Evolutionary conservation across 2,113 vertebrate genomes (phyloP), one percentile per base, ranked within the genome.

Genomic region (Gopherus evgoodei): DNA sequence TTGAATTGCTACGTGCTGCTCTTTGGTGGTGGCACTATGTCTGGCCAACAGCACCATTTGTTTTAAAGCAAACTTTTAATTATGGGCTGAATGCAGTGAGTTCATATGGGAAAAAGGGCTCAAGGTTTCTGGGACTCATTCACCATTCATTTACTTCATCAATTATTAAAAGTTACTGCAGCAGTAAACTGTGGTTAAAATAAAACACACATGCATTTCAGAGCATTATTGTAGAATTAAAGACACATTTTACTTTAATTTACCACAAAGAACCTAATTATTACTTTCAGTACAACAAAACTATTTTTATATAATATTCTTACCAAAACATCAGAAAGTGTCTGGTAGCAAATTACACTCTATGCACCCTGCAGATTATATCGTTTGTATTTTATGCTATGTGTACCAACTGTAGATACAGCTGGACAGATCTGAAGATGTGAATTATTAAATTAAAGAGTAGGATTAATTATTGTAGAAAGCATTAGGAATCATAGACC

Each of bases 341-440:
- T 3, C 53, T 0, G 2, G 2, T 13, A 54, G 4, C 29, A 62
- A 31, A 62, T 35, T 62, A 62, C 52, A 19, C 49, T 50, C 27
- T 2, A 44, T 0, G 7, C 75, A 13, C 3, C 2, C 2, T 0
- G 56, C 80, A 56, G n/a, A 69, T 42, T 21, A n/a, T 81, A 42
- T 87, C 59, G 38, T 38, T 78, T 44, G 59, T 10, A n/a, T 56
- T 0, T 11, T 0, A 0, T 0, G 0, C 81, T 27, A 35, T 4
- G 59, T 62, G 27, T 1, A 35, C 16, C 3, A 0, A 9, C 7
- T 25, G 0, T 50, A 79, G 2, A 10, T 11, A 69, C 6, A 62
- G 59, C 38, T 83, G 56, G 80, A 25, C 11, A 44, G 69, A 65
- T 7, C 53, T 2, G 21, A 27, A 81, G 56, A 31, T 27, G 31